phyloP scores from a whole-genome alignment of 2,113 vertebrate species.

The Pseudopipra pipra region DNA sequence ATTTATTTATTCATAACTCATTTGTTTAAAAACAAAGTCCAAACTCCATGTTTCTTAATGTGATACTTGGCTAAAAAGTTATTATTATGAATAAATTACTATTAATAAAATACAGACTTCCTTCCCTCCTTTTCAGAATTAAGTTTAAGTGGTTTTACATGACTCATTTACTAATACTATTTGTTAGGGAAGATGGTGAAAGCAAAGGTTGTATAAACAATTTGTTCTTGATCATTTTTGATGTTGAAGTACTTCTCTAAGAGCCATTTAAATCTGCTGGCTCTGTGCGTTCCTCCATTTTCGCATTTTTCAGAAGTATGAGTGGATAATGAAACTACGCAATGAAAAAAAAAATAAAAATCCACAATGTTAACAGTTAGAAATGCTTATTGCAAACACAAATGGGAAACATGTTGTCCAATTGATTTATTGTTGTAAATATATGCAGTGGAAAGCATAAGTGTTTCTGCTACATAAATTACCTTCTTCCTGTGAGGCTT shows the following conservation, averaged over 20 bases:
- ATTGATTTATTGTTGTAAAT: slow-evolving; percentile 62
- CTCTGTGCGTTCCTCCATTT: slow-evolving; percentile 50
- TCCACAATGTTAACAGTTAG: slow-evolving; percentile 19
- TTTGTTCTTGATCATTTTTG: slow-evolving; percentile 39
- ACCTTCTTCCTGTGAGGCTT: slow-evolving; percentile 35
- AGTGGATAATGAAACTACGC: slow-evolving; percentile 43
- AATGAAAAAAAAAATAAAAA: slow-evolving; percentile 18
- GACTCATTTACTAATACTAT: slow-evolving; percentile 21
- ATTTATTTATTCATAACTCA: background rate
- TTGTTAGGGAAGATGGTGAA: background rate
- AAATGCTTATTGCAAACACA: slow-evolving; percentile 40
- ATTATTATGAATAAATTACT: background rate
- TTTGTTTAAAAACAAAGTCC: background rate
- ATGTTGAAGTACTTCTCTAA: slow-evolving; percentile 27
- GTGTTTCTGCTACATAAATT: slow-evolving; percentile 38
- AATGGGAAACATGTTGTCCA: slow-evolving; percentile 41
- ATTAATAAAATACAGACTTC: background rate
- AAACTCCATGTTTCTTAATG: background rate
- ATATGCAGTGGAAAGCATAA: slow-evolving; percentile 48
- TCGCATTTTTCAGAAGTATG: slow-evolving; percentile 37
- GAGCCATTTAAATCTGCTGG: slow-evolving; percentile 37
- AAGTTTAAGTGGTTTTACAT: background rate
- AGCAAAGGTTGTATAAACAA: slow-evolving; percentile 20
- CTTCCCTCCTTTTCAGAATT: background rate
- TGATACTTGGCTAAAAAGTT: background rate